These are phyloP conservation scores for Oscheius sp. DNA, from an alignment of 2,888 invertebrate species.

Conservation along the genomic window DNA sequence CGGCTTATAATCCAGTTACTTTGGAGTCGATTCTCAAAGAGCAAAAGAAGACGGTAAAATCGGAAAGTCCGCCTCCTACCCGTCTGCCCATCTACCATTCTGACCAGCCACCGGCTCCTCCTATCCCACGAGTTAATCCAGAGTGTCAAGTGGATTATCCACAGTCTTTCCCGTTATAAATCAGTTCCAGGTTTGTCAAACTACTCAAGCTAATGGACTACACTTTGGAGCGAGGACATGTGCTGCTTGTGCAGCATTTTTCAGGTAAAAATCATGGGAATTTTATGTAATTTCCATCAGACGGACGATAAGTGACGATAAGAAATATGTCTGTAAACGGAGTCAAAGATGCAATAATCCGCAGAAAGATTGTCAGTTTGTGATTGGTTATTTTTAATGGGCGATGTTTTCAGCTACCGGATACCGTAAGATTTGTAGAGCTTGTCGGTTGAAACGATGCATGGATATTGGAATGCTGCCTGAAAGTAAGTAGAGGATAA, in stretches of 20 bases:
- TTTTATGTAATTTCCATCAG: too few relatives aligned
- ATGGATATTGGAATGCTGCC: constrained; percentile 71
- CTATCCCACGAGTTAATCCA: background rate
- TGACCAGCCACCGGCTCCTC: too few relatives aligned
- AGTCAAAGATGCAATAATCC: constrained; percentile 65
- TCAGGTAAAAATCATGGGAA: too few relatives aligned
- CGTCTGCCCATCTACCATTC: constrained; percentile 39
- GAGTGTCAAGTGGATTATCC: constrained; percentile 13
- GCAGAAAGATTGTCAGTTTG: constrained; percentile 54
- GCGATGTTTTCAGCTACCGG: constrained; percentile 57
- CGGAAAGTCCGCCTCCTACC: background rate
- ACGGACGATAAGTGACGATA: constrained; percentile 66
- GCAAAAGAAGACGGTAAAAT: background rate
- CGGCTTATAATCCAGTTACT: constrained; percentile 1
- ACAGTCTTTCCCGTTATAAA: background rate
- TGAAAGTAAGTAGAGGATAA: constrained; percentile 61
- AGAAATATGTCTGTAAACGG: constrained; percentile 68
- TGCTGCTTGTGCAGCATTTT: constrained; percentile 71
- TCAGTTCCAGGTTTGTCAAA: constrained; percentile 59
- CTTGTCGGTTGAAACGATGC: constrained; percentile 68
- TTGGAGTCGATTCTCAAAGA: constrained; percentile 24
- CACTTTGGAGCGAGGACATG: constrained; percentile 72
- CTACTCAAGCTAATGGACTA: constrained; percentile 70
- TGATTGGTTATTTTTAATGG: background rate
- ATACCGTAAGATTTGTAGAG: constrained; percentile 70